phyloP scores from a whole-genome alignment of 2,797 vertebrate species.

The Danio kyathit region DNA sequence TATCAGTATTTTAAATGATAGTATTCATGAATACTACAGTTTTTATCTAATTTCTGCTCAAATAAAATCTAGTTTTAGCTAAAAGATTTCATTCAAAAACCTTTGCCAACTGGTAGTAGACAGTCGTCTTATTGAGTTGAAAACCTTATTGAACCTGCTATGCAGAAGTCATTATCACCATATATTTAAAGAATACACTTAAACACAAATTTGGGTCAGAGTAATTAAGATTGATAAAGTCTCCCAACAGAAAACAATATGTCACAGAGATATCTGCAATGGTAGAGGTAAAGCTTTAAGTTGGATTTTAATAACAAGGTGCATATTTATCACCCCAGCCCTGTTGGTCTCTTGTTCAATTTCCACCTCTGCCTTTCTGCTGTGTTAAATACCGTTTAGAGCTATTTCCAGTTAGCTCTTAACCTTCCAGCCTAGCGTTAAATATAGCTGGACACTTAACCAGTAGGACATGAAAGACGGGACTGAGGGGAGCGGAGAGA shows the following conservation, averaged over 20 bases:
- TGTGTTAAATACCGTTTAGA: conserved; percentile 55
- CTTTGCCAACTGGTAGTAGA: neutral
- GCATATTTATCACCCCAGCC: neutral
- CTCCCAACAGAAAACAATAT: neutral
- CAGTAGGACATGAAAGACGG: conserved; percentile 36
- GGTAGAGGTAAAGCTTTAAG: neutral
- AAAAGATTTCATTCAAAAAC: neutral
- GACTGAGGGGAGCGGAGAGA: conserved; percentile 28
- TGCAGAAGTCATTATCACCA: neutral
- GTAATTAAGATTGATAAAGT: neutral
- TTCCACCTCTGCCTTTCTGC: conserved; percentile 22
- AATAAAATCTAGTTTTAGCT: neutral
- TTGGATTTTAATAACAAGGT: conserved; percentile 22
- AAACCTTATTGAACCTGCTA: neutral
- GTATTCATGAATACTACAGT: neutral
- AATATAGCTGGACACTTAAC: conserved; percentile 64
- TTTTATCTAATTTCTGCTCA: neutral
- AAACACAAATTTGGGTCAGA: neutral
- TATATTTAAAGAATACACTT: neutral
- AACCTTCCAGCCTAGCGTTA: conserved; percentile 53
- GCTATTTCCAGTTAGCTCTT: conserved; percentile 63
- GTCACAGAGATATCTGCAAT: neutral
- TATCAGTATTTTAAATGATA: neutral
- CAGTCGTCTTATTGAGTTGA: neutral
- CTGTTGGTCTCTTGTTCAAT: neutral